These are phyloP conservation scores for Sipha flava DNA, from an alignment of 1,140 invertebrate genomes.

Conservation along the genomic window DNA sequence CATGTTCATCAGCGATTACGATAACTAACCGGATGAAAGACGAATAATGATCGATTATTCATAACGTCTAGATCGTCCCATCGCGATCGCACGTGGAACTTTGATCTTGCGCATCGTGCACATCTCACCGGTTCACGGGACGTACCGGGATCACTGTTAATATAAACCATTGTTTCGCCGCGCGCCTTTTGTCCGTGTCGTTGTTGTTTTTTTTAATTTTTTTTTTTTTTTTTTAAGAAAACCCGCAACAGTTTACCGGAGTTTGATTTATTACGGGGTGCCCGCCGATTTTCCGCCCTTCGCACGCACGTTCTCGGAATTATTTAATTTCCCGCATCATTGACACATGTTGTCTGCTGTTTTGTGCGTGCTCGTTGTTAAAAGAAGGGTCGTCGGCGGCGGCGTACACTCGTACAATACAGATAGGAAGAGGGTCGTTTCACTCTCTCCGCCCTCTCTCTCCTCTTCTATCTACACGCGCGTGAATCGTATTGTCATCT, in stretches of 20 bases:
- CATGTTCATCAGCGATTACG: too few relatives aligned
- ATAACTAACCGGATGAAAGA: too few relatives aligned
- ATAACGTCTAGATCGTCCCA: too few relatives aligned
- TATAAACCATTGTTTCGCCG: background rate
- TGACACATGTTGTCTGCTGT: slow-evolving; percentile 30
- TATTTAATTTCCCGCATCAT: slow-evolving; percentile 33
- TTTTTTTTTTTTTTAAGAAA: background rate
- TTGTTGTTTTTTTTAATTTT: too few relatives aligned
- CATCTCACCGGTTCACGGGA: too few relatives aligned
- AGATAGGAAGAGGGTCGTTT: background rate
- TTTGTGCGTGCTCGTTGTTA: background rate
- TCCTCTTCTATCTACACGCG: background rate
- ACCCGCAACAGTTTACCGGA: slow-evolving; percentile 21
- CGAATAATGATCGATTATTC: too few relatives aligned
- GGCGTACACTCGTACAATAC: too few relatives aligned
- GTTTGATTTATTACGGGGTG: slow-evolving; percentile 15
- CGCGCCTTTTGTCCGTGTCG: background rate
- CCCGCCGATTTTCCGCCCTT: slow-evolving; percentile 27
- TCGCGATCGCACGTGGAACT: too few relatives aligned
- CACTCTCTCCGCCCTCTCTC: background rate
- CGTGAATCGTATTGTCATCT: background rate
- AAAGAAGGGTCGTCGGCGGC: background rate
- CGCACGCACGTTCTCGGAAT: slow-evolving; percentile 10
- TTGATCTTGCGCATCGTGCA: background rate
- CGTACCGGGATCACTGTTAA: too few relatives aligned